These are phyloP conservation scores for Drosophila robusta DNA, from an alignment of 2,888 invertebrate species.

Conservation along the genomic window DNA sequence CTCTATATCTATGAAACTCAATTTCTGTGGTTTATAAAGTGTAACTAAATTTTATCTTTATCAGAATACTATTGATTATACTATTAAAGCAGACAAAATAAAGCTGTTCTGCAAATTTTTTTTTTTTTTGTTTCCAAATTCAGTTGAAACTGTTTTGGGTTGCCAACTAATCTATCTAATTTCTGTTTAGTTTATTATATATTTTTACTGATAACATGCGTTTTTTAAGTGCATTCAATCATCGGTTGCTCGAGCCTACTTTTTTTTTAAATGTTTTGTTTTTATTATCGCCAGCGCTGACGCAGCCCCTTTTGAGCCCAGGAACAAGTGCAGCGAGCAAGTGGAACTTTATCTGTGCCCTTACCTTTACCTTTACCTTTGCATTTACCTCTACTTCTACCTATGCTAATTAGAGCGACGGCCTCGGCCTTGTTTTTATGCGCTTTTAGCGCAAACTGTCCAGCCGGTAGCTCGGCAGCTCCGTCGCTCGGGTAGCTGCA, in stretches of 20 bases:
- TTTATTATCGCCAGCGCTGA: constrained; percentile 47
- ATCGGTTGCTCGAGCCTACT: not conserved
- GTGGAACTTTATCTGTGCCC: constrained; percentile 46
- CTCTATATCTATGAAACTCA: too few species aligned
- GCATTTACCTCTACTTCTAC: constrained; percentile 25
- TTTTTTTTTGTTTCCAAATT: too few species aligned
- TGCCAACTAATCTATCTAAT: not conserved
- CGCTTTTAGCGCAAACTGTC: constrained; percentile 71
- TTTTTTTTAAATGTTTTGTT: constrained; percentile 15
- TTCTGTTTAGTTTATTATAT: not conserved
- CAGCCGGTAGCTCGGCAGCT: constrained; percentile 32
- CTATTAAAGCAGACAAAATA: too few species aligned
- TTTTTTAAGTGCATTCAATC: constrained; percentile 13
- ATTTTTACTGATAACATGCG: too few species aligned
- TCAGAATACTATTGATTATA: too few species aligned
- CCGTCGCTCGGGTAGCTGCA: constrained; percentile 50
- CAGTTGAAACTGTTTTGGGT: too few species aligned
- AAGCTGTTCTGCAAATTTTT: too few species aligned
- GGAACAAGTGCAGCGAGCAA: constrained; percentile 57
- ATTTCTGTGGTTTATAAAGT: too few species aligned
- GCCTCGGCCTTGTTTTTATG: constrained; percentile 80
- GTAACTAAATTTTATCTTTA: too few species aligned
- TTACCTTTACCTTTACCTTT: constrained; percentile 5
- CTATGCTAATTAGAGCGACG: constrained; percentile 77
- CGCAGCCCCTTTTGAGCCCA: constrained; percentile 38